Evolutionary conservation across 2,113 vertebrate species (phyloP).

Genomic region (Takifugu bimaculatus): DNA sequence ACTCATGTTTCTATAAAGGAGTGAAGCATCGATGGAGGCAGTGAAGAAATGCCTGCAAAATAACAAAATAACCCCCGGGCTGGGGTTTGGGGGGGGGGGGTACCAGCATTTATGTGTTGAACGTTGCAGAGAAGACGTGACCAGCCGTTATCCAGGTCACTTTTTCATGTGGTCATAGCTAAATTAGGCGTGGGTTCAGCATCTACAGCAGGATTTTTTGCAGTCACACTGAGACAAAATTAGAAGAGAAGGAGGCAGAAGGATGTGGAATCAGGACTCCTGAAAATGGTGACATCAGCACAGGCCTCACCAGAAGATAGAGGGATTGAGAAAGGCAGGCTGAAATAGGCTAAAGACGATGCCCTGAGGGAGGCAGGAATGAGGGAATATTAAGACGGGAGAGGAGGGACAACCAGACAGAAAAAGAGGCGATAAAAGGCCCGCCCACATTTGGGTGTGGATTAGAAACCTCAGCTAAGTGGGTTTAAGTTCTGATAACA

Average conservation of each 20-base stretch:
- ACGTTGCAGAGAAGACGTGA: constrained; percentile 53
- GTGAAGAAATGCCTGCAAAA: constrained; percentile 60
- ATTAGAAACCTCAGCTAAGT: constrained; percentile 64
- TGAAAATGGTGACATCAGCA: constrained; percentile 61
- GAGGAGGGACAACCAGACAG: constrained; percentile 20
- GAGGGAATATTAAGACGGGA: constrained; percentile 57
- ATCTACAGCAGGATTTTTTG: no score
- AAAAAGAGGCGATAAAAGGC: constrained; percentile 46
- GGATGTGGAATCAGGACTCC: constrained; percentile 21
- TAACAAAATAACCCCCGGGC: constrained; percentile 52
- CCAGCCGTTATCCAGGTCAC: constrained; percentile 64
- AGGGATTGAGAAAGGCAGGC: constrained; percentile 56
- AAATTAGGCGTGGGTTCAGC: constrained; percentile 39
- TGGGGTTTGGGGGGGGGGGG: no score
- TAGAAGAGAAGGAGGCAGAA: no score
- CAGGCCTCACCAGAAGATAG: constrained; percentile 55
- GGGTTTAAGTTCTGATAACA: constrained; percentile 68
- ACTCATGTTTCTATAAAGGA: constrained; percentile 52
- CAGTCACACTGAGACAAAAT: no score
- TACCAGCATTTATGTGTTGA: constrained; percentile 38
- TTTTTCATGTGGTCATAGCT: constrained; percentile 71
- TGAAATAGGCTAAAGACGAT: constrained; percentile 55
- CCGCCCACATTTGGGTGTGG: constrained; percentile 60
- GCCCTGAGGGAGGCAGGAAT: constrained; percentile 59
- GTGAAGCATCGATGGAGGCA: constrained; percentile 35